These are phyloP conservation scores for Martes martes DNA, from an alignment of 2,113 vertebrate genomes.

Conservation along the genomic window DNA sequence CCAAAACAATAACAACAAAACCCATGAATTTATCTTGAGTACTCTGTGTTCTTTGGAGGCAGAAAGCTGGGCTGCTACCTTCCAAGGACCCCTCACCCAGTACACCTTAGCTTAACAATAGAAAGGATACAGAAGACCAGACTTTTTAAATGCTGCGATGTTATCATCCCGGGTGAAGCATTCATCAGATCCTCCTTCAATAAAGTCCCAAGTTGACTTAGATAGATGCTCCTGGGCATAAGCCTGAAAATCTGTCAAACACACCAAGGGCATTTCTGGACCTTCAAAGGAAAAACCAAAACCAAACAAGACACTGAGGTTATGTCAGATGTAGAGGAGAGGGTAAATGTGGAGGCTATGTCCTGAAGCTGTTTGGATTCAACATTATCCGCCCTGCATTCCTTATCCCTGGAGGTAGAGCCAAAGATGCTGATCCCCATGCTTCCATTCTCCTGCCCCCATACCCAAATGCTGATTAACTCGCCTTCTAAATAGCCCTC, in stretches of 20 bases:
- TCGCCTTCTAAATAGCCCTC: not conserved
- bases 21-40: not conserved
- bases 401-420: not conserved
- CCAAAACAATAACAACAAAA: not conserved
- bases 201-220: constrained; percentile 92
- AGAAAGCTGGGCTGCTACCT: not conserved
- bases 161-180: constrained; percentile 91
- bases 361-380: not conserved
- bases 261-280: constrained; percentile 89
- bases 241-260: constrained; percentile 92
- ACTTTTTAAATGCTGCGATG: constrained; percentile 92
- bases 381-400: not conserved
- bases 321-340: not conserved
- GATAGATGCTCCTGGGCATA: constrained; percentile 91
- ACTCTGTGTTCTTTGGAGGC: not conserved
- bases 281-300: constrained; percentile 64
- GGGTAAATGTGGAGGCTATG: too few species aligned
- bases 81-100: not conserved
- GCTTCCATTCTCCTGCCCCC: accelerated
- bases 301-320: not conserved
- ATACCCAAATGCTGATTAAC: not conserved
- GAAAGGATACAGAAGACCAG: not conserved
- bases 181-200: constrained; percentile 92
- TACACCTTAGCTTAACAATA: not conserved
- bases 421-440: not conserved